Conservation (phyloP, 2,113 vertebrate genomes). For the Archocentrus centrarchus region DNA sequence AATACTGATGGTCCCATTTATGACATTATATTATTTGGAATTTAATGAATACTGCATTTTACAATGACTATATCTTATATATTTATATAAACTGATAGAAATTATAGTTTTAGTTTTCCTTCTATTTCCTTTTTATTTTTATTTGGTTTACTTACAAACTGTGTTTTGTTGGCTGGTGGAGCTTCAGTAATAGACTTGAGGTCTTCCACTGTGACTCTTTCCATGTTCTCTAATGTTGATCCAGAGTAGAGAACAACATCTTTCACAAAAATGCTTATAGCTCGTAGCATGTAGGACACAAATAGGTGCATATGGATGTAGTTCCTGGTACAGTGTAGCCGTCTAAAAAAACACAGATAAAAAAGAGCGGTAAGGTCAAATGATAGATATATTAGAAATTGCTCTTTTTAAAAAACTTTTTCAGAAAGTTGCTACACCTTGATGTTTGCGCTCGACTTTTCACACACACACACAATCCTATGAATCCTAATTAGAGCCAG, state of each 20-base stretch:
- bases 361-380: slow-evolving; percentile 24
- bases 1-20: neutral
- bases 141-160: slow-evolving; percentile 87
- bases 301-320: slow-evolving; percentile 99
- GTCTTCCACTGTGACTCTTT: slow-evolving; percentile 90
- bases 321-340: slow-evolving; percentile 98
- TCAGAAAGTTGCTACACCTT: slow-evolving; percentile 5
- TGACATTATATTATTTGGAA: neutral
- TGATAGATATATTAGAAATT: neutral
- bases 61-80: neutral
- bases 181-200: slow-evolving; percentile 91
- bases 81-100: neutral
- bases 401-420: neutral
- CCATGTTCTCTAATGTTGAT: slow-evolving; percentile 87
- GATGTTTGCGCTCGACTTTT: slow-evolving; percentile 9
- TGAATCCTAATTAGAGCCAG: slow-evolving; percentile 70
- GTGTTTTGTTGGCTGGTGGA: slow-evolving; percentile 85
- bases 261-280: slow-evolving; percentile 95
- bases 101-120: neutral
- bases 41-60: neutral
- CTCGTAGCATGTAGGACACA: slow-evolving; percentile 98
- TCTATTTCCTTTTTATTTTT: neutral
- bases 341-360: slow-evolving; percentile 74
- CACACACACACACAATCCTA: slow-evolving; percentile 32
- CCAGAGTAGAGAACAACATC: slow-evolving; percentile 94